Evolutionary conservation across 1,140 invertebrate species (phyloP), one percentile per base, ranked within the genome.

Genomic region (Stegodyphus mimosarum): DNA sequence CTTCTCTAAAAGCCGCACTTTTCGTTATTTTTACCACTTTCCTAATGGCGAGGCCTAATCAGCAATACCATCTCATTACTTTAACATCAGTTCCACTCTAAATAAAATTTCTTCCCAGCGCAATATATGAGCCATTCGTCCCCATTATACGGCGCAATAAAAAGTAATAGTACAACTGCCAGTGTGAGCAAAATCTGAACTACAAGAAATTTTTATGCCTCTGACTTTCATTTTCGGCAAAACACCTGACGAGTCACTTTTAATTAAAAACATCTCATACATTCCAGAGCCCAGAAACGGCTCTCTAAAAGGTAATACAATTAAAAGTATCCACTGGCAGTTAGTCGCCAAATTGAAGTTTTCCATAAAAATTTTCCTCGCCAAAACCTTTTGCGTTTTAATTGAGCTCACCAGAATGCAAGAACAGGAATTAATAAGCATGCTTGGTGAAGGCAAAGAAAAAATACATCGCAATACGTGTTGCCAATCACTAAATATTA

Each of bases 401-500:
- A 83, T 60, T 74, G 49, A 33, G 33, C 33, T 33, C 33, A 33
- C 33, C 33, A 33, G 33, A 33, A 71, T 18, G 71, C 80, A 83
- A 83, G 80, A 83, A 83, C 71, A 66, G 70, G 53, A 83, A 74
- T 83, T 83, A 83, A 83, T 83, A 83, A 74, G 72, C 53, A 1
- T 33, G 33, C 33, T 33, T 33, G 33, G 33, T 33, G 70, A 63
- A n/a, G 64, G 48, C 48, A 49, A 11, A 13, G 63, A 66, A 74
- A 83, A 83, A 83, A 83, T 66, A 49, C 67, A 72, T 63, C 78
- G 78, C 72, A 83, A 83, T 83, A 52, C 71, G 55, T 48, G 60
- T 55, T 64, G 70, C 70, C 70, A 83, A 83, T 83, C 80, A 60
- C 80, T 63, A 83, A 83, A 83, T 83, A 74, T 83, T 83, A 83